phyloP scores from a whole-genome alignment of 1,140 invertebrate genomes.

The Grapholita molesta region DNA sequence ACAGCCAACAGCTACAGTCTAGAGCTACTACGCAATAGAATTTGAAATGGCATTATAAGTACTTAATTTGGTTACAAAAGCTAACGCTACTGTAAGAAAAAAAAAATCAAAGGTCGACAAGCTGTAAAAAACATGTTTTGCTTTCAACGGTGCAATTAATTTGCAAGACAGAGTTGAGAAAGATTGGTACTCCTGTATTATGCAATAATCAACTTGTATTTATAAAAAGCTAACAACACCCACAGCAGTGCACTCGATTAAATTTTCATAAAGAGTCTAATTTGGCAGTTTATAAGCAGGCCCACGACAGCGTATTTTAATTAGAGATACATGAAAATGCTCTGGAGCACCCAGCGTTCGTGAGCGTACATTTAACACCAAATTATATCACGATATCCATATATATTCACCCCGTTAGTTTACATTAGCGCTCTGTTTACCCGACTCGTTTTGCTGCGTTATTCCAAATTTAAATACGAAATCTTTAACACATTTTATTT shows the following conservation, averaged over 20 bases:
- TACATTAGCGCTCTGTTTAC: constrained; percentile 27
- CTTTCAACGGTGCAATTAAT: too few relatives aligned
- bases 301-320: constrained; percentile 73
- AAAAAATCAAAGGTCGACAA: too few relatives aligned
- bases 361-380: constrained; percentile 47
- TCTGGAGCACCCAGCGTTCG: constrained; percentile 47
- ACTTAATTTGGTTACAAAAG: too few relatives aligned
- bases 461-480: constrained; percentile 39
- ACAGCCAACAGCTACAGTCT: too few relatives aligned
- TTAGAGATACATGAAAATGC: constrained; percentile 76
- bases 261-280: constrained; percentile 50
- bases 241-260: constrained; percentile 36
- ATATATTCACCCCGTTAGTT: constrained; percentile 43
- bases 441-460: constrained; percentile 25
- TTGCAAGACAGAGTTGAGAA: not conserved
- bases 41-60: too few relatives aligned
- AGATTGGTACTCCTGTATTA: not conserved
- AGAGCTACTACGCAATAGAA: too few relatives aligned
- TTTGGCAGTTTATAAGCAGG: constrained; percentile 49
- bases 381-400: constrained; percentile 63
- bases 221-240: not conserved
- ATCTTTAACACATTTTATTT: not conserved
- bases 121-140: too few relatives aligned
- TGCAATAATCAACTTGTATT: not conserved
- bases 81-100: too few relatives aligned